phyloP scores from a whole-genome alignment of 2,888 invertebrate species.

The Pammene aurita region DNA sequence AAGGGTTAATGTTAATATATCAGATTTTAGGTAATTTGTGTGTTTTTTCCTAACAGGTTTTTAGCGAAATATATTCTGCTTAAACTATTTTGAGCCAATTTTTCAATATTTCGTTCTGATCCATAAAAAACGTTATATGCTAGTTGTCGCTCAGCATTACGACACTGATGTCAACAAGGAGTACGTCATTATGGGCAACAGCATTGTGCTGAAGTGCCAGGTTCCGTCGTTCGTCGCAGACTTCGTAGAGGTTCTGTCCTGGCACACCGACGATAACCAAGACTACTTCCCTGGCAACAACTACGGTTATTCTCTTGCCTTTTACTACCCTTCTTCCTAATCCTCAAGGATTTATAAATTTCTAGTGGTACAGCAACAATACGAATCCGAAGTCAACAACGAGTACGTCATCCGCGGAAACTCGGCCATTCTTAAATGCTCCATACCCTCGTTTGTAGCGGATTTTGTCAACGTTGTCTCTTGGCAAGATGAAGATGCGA shows the following conservation, averaged over 20 bases:
- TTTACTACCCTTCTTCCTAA: slow-evolving; percentile 39
- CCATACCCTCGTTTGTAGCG: slow-evolving; percentile 95
- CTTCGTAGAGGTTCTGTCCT: slow-evolving; percentile 91
- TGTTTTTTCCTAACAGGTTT: slow-evolving; percentile 26
- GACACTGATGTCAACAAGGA: slow-evolving; percentile 93
- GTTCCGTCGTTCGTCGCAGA: slow-evolving; percentile 94
- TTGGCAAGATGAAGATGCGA: slow-evolving; percentile 92
- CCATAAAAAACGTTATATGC: slow-evolving; percentile 33
- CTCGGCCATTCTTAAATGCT: slow-evolving; percentile 94
- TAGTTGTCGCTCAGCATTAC: slow-evolving; percentile 91
- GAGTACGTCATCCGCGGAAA: slow-evolving; percentile 96
- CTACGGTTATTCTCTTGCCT: slow-evolving; percentile 77
- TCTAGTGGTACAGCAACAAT: slow-evolving; percentile 93
- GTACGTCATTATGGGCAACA: slow-evolving; percentile 91
- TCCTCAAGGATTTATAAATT: slow-evolving; percentile 44
- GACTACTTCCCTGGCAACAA: slow-evolving; percentile 86
- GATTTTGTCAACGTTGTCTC: slow-evolving; percentile 95
- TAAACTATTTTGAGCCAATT: not conserved
- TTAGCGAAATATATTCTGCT: not conserved
- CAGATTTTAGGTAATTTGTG: not conserved
- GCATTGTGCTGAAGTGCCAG: slow-evolving; percentile 91
- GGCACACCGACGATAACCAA: slow-evolving; percentile 90
- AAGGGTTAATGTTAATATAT: too few species aligned
- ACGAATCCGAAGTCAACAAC: slow-evolving; percentile 95
- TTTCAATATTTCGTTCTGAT: not conserved